Base-by-base conservation (phyloP, 1,140 invertebrate genomes). In the Hormaphis cornu region DNA sequence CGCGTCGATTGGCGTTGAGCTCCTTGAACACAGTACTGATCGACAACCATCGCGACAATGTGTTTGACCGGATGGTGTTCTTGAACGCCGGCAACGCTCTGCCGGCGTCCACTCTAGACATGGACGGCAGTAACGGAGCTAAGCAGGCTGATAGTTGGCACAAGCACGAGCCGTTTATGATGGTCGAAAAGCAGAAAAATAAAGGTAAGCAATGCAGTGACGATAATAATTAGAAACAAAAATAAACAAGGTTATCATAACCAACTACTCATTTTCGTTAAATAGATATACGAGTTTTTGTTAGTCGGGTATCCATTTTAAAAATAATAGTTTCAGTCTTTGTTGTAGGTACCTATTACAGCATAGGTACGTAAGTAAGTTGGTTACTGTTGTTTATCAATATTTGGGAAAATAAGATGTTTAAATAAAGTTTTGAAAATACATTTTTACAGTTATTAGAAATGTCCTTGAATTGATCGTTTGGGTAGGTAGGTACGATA, bases 111-210 rank as follows among this genome's bases (percentile, higher is more conserved):
- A 40, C 53, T 59, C 69, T 48, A 72, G 72, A 74, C 24, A 76
- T 76, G 75, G 75, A 76, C 69, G 73, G 71, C 33, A 72, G 73
- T 71, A 73, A 74, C 61, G 74, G 73, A 69, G 70, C 74, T 35
- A 75, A 75, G 56, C 71, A 73, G 42, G 69, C 72, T 12, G 74
- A 75, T 44, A 71, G 84, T 80, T 86, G 85, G 84, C 86, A 86
- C 77, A 85, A 85, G 77, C 85, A 87, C 78, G 85, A 88, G 79
- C 84, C 86, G 76, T 82, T 86, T 77, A 84, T 86, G 82, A 82
- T 85, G 74, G 84, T 86, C 82, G 85, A 87, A 78, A 85, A 86
- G 77, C 83, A 82, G 77, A 86, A 86, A 80, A 82, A 82, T 74
- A 86, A 86, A 84, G 79, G 85, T 87, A 79, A 84, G 84, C 83